phyloP scores from a whole-genome alignment of 2,888 invertebrate species.

The Cephus pulcher region DNA sequence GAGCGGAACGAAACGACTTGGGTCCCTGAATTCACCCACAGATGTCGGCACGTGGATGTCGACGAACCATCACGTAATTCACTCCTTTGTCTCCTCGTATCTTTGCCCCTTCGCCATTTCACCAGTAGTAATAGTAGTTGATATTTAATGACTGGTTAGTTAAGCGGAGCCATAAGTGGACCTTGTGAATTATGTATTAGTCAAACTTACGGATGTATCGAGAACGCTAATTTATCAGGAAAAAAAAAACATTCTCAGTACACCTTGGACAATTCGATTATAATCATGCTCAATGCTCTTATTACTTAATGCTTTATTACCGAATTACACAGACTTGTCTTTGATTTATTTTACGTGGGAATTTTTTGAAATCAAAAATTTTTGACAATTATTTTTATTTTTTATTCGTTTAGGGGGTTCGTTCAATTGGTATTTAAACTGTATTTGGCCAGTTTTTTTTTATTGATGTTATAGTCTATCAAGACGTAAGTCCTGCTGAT shows the following conservation, averaged over 20 bases:
- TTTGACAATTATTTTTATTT: not conserved
- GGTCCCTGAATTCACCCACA: constrained; percentile 58
- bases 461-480: not conserved
- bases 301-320: not conserved
- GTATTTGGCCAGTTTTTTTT: not conserved
- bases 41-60: constrained; percentile 55
- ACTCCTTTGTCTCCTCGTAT: constrained; percentile 18
- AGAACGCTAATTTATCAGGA: not conserved
- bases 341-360: not conserved
- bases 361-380: constrained; percentile 17
- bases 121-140: not conserved
- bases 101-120: constrained; percentile 11
- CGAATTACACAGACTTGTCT: not conserved
- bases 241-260: not conserved
- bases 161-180: constrained; percentile 10
- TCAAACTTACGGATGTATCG: constrained; percentile 32
- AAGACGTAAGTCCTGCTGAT: not conserved
- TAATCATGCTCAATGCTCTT: not conserved
- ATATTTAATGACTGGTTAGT: constrained; percentile 13
- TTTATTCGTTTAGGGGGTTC: not conserved
- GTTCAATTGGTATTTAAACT: not conserved
- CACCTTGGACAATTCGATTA: not conserved
- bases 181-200: constrained; percentile 56
- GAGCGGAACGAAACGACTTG: constrained; percentile 34
- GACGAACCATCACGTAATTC: not conserved